Base-by-base conservation (phyloP, 2,113 vertebrate species). In the Corythaixoides concolor region DNA sequence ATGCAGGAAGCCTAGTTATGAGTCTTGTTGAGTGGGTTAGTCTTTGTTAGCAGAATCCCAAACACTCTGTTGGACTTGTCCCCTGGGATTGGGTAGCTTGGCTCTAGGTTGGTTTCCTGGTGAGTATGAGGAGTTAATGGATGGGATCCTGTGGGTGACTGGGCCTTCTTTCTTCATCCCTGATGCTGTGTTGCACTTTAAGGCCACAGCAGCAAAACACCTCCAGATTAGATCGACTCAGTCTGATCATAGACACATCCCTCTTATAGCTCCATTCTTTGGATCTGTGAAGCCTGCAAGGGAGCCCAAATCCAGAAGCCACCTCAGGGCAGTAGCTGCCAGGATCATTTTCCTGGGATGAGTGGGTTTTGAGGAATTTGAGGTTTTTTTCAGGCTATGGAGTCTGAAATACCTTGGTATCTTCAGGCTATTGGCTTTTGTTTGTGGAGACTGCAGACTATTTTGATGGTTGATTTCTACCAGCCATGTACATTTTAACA, bases 1-100 rank as follows among this genome's bases (percentile, higher is more conserved):
- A 26, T 22, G 37, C 30, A 47, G 35, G 8, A 63, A 83, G 45
- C 21, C 27, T 59, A 19, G 26, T 37, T 59, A 35, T 1, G 22
- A 28, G 11, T 35, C 37, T 74, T 63, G 32, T 32, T 50, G 28
- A 52, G 28, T 28, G 33, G 13, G 13, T 69, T 56, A 79, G 17
- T 45, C 35, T 78, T 78, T 67, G 28, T 39, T 63, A 84, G 28
- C 60, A 47, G 77, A 67, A 78, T 62, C 53, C 32, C 27, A 60
- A 37, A 59, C 0, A 1, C 9, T 64, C 43, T 58, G 20, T 37
- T 0, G 1, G 41, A 58, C 30, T 77, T 68, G 10, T 53, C 8
- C 15, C 22, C 21, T 0, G 3, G 19, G 49, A 9, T 30, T 39
- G 27, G 32, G 52, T 41, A 47, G 28, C 18, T 91, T 0, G 1